phyloP scores from a whole-genome alignment of 1,140 invertebrate genomes.

The Eurosta solidaginis region DNA sequence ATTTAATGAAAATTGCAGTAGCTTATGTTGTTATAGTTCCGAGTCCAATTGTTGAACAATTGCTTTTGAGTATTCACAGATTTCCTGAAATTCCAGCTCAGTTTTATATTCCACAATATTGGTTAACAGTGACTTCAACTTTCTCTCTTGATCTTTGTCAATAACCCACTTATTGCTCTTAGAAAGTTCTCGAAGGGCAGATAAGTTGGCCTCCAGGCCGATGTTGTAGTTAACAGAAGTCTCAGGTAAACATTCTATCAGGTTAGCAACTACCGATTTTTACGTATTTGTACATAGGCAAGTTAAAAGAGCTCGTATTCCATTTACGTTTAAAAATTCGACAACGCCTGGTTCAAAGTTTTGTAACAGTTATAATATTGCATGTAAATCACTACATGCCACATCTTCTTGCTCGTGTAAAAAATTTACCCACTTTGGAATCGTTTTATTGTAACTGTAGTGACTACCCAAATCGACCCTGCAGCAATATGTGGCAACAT shows the following conservation, averaged over 20 bases:
- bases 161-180: background rate
- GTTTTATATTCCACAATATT: background rate
- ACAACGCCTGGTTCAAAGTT: slow-evolving; percentile 35
- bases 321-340: slow-evolving; percentile 33
- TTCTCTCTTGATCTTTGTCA: background rate
- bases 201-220: background rate
- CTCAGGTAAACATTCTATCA: background rate
- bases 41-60: slow-evolving; percentile 31
- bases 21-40: too few species aligned
- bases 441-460: too few species aligned
- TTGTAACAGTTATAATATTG: slow-evolving; percentile 65
- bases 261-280: background rate
- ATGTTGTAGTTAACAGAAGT: background rate
- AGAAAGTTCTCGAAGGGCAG: background rate
- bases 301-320: slow-evolving; percentile 31
- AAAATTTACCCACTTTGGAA: slow-evolving; percentile 63
- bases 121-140: background rate
- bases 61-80: background rate
- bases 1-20: too few species aligned
- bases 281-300: slow-evolving; percentile 18
- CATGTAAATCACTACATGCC: slow-evolving; percentile 67
- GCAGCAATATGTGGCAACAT: too few species aligned
- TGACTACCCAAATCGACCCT: too few species aligned
- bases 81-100: background rate
- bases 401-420: slow-evolving; percentile 62